Percentiles rank a stretch among this genome's conserved stretches.
Conservation (phyloP, 2,888 invertebrate species). For the Zelleria hepariella region DNA sequence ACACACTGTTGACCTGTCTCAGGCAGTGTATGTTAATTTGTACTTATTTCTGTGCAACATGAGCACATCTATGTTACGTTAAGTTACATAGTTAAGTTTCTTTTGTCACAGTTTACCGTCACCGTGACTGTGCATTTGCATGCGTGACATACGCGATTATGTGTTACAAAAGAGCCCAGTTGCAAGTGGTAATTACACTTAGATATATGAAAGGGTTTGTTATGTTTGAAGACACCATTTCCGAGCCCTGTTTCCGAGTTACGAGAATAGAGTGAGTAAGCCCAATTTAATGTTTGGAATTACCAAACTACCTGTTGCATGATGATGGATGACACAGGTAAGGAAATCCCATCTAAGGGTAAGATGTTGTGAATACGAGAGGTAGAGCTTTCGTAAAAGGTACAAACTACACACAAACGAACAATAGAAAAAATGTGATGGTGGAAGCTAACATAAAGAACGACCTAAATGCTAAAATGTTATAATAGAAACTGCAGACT, state of each 20-base stretch:
- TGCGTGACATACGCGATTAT: background rate
- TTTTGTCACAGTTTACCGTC: slow-evolving; percentile 13
- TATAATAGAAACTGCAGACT: too few species aligned
- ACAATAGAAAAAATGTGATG: too few species aligned
- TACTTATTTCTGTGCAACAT: background rate
- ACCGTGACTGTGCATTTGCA: slow-evolving; percentile 11
- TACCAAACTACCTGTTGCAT: background rate
- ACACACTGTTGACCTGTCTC: background rate
- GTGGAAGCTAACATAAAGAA: too few species aligned
- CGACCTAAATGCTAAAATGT: too few species aligned
- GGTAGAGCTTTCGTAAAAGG: too few species aligned
- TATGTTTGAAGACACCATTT: background rate
- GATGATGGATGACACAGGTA: too few species aligned
- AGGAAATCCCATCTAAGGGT: too few species aligned
- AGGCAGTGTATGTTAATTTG: background rate
- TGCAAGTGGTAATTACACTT: background rate
- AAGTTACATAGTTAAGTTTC: slow-evolving; percentile 7
- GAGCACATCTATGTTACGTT: background rate
- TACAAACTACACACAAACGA: too few species aligned
- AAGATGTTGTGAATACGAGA: too few species aligned
- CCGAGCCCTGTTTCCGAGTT: background rate
- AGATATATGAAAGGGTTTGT: background rate
- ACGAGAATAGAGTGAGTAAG: background rate
- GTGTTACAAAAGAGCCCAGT: background rate
- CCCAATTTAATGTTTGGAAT: background rate